Conservation (phyloP, 2,113 vertebrate species). For the Lagenorhynchus albirostris region DNA sequence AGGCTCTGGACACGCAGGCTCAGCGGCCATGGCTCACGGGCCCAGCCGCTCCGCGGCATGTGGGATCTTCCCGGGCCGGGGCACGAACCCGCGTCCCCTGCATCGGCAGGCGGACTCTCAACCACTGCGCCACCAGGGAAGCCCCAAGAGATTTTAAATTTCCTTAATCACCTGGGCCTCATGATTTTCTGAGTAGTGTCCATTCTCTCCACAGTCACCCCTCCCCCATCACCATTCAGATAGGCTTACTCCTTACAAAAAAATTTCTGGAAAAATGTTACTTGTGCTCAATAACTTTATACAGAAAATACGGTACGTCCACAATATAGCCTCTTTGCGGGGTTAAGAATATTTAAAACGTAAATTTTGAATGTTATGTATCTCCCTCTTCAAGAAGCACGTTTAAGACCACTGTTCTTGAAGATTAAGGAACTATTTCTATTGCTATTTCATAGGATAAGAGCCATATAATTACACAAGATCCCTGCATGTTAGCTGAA, state of each 20-base stretch:
- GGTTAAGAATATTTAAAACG: neutral
- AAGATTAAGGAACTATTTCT: neutral
- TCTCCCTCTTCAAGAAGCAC: neutral
- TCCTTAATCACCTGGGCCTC: neutral
- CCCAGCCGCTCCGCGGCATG: too few relatives aligned
- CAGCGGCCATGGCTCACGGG: too few relatives aligned
- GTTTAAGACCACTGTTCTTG: neutral
- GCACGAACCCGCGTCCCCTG: too few relatives aligned
- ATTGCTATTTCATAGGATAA: neutral
- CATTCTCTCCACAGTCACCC: neutral
- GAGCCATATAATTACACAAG: neutral
- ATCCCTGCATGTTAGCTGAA: neutral
- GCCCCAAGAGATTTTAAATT: neutral
- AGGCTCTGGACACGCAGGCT: too few relatives aligned
- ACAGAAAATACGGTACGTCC: neutral
- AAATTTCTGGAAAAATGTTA: neutral
- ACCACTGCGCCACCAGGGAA: too few relatives aligned
- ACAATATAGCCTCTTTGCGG: neutral
- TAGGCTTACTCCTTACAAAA: neutral
- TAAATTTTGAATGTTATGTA: neutral
- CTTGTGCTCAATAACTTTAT: conserved; percentile 32
- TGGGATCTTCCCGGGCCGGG: too few relatives aligned
- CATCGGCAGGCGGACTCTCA: too few relatives aligned
- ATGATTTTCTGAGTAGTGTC: neutral
- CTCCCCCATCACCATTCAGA: neutral